These are phyloP conservation scores for Pseudochirops cupreus DNA, from an alignment of 2,797 vertebrate species.

Conservation along the genomic window DNA sequence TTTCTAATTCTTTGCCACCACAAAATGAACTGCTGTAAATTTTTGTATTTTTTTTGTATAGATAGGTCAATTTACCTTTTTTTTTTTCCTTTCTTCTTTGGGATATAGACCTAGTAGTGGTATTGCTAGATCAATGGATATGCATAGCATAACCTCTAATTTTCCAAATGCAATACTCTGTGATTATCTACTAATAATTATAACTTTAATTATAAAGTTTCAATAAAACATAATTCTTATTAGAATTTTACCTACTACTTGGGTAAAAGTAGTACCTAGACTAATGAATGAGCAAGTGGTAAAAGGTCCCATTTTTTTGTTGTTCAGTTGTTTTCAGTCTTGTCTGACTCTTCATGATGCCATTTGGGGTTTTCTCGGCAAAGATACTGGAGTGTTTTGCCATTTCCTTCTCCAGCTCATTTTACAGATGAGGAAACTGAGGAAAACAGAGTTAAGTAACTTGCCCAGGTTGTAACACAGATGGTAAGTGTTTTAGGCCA, in stretches of 20 bases:
- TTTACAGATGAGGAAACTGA: not conserved
- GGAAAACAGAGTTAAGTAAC: not conserved
- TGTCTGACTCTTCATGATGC: not conserved
- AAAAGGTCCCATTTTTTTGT: not conserved
- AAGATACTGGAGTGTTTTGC: not conserved
- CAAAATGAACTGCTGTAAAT: not conserved
- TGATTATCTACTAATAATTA: not conserved
- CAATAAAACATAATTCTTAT: not conserved
- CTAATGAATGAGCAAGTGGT: not conserved
- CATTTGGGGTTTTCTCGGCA: not conserved
- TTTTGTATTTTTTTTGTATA: not conserved
- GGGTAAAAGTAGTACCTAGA: not conserved
- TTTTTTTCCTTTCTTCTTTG: not conserved
- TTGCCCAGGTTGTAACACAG: not conserved
- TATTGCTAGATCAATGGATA: not conserved
- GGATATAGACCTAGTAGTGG: not conserved
- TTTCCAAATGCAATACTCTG: not conserved
- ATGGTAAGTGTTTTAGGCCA: not conserved
- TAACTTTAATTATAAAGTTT: accelerated
- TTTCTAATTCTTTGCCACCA: not conserved
- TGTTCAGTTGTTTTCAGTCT: not conserved
- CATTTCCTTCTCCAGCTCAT: not conserved
- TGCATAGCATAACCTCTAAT: not conserved
- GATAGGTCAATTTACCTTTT: not conserved
- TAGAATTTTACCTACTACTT: not conserved